A percentile compares a stretch with the other conserved stretches of the same genome.
Conservation (phyloP, 2,113 vertebrate genomes). For the Carollia perspicillata region DNA sequence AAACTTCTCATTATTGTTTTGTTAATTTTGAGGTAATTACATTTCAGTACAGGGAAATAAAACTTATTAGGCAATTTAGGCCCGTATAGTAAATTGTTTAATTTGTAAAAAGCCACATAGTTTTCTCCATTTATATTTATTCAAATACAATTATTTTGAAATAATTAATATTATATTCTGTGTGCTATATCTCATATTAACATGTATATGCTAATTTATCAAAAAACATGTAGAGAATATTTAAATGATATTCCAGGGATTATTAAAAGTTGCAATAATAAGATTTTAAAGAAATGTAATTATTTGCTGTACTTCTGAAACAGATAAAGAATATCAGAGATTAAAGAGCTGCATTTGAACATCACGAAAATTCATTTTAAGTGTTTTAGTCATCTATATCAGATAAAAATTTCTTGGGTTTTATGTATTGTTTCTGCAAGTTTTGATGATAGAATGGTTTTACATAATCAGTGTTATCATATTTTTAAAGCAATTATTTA, state of each 20-base stretch:
- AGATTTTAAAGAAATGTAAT: neutral
- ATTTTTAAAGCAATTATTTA: neutral
- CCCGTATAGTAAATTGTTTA: neutral
- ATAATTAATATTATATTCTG: neutral
- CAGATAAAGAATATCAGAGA: neutral
- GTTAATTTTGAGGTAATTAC: neutral
- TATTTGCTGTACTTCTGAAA: neutral
- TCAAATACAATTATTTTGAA: conserved; percentile 19
- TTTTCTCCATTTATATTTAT: conserved; percentile 22
- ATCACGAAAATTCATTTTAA: neutral
- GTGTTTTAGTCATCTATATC: neutral
- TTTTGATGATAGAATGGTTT: neutral
- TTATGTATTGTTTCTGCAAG: neutral
- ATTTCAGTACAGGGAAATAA: conserved; percentile 6
- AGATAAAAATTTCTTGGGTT: neutral
- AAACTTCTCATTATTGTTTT: conserved; percentile 4
- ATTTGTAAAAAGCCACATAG: neutral
- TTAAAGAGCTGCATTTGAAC: neutral
- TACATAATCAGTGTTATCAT: neutral
- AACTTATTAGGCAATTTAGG: neutral
- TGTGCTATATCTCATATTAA: neutral
- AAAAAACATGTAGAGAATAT: conserved; percentile 1
- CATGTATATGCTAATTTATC: neutral
- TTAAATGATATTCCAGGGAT: neutral
- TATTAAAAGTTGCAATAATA: neutral